These are phyloP conservation scores for Acomys russatus DNA, from an alignment of 2,797 vertebrate species.

Conservation along the genomic window DNA sequence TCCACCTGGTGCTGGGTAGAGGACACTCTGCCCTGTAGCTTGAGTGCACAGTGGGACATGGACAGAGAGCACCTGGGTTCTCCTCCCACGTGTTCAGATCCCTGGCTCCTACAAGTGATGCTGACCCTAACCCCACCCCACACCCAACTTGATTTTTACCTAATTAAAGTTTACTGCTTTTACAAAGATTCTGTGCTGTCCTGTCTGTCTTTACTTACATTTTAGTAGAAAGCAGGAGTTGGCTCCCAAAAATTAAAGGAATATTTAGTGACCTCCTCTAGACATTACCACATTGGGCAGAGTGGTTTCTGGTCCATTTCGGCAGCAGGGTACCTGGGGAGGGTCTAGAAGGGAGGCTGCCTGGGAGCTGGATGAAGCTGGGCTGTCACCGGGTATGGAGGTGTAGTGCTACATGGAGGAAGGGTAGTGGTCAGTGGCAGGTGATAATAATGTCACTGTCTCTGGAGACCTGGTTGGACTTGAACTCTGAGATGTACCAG, in stretches of 20 bases:
- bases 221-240: background rate
- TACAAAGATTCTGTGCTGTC: background rate
- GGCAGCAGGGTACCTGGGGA: fast-evolving
- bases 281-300: background rate
- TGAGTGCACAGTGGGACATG: fast-evolving
- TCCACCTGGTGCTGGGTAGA: background rate
- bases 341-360: background rate
- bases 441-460: fast-evolving
- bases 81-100: fast-evolving
- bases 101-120: background rate
- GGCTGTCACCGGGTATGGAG: background rate
- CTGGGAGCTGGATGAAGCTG: background rate
- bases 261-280: no score
- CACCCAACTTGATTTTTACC: background rate
- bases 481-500: background rate
- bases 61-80: fast-evolving
- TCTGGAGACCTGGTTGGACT: background rate
- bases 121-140: background rate
- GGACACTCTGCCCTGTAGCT: background rate
- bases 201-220: background rate
- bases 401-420: fast-evolving
- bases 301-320: background rate
- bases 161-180: constrained; percentile 1
- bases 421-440: background rate
- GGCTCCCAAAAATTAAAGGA: background rate